Evolutionary conservation across 2,797 vertebrate species (phyloP).

Genomic region (Pseudochirops corinnae): DNA sequence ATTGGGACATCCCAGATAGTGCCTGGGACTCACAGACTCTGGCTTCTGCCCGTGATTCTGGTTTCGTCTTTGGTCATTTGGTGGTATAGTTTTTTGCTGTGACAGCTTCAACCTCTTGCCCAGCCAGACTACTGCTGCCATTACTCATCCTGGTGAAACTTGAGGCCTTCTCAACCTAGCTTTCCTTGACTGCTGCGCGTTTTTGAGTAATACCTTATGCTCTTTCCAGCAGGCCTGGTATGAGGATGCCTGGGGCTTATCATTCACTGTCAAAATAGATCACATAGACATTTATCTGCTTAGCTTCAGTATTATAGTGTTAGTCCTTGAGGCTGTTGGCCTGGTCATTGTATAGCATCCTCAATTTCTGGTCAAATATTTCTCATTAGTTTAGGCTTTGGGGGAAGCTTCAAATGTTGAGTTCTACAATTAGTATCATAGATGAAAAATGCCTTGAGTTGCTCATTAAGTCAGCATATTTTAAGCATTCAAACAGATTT

Average conservation of each 20-base stretch:
- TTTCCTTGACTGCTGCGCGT: not conserved
- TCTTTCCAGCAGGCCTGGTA: not conserved
- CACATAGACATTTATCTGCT: not conserved
- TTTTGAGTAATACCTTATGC: not conserved
- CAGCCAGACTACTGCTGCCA: too few species aligned
- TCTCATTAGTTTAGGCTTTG: not conserved
- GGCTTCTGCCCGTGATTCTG: not conserved
- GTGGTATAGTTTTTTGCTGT: not conserved
- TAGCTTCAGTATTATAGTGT: not conserved
- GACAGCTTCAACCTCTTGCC: not conserved
- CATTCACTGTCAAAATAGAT: not conserved
- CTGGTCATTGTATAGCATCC: not conserved
- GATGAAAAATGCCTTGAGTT: not conserved
- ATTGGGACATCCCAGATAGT: not conserved
- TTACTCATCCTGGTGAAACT: not conserved
- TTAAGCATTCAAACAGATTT: not conserved
- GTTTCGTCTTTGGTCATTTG: not conserved
- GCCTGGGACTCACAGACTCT: not conserved
- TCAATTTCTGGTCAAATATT: not conserved
- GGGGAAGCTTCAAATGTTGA: not conserved
- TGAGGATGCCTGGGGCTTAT: not conserved
- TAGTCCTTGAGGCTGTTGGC: not conserved
- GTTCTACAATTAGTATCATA: not conserved
- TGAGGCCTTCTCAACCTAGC: not conserved
- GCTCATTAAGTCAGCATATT: not conserved